Evolutionary conservation across 2,888 invertebrate genomes (phyloP), one percentile per base, ranked within the genome.

Genomic region (Cristatella mucedo): DNA sequence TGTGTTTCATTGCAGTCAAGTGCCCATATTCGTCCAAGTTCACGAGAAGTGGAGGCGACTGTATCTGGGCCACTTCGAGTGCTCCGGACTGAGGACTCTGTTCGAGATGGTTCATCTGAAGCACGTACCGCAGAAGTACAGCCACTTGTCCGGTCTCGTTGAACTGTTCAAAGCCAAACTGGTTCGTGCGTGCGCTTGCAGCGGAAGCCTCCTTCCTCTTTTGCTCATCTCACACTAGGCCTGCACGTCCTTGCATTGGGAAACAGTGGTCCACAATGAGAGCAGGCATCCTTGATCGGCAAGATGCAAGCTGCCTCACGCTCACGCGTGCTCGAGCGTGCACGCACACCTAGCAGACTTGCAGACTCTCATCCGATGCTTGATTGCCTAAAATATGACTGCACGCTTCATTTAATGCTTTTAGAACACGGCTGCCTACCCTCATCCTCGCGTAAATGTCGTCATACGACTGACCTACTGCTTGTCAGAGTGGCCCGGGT

Each of bases 101-200:
- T 87, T 83, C 65, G 83, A 91, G 58, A 82, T 86, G 71, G 79
- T 85, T 36, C 82, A 87, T 60, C 70, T 93, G 44, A 78, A 78
- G 57, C 74, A 76, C 49, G 75, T 79, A 41, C 84, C 86, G 1
- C 71, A 75, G 19, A 79, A 83, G 52, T 85, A 80, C 56, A 77
- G 77, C 50, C 81, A 85, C 67, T 72, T 95, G 1, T 78, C 62
- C 54, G 77, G 77, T 2, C 71, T 93, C 36, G 68, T 87, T 29
- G 77, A 80, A 52, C 68, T 93, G 46, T 93, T 95, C 61, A 86
- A 85, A 67, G 80, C 81, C 19, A 93, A 74, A 75, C 81, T 57
- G 74, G 79, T 68, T 38, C 43, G 53, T 41, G 18, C 2, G 20
- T 21, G 4, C n/a, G n/a, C n/a, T n/a, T n/a, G n/a, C n/a, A n/a